Conservation (phyloP, 1,140 invertebrate species). For the Aphaenogaster ashmeadi region DNA sequence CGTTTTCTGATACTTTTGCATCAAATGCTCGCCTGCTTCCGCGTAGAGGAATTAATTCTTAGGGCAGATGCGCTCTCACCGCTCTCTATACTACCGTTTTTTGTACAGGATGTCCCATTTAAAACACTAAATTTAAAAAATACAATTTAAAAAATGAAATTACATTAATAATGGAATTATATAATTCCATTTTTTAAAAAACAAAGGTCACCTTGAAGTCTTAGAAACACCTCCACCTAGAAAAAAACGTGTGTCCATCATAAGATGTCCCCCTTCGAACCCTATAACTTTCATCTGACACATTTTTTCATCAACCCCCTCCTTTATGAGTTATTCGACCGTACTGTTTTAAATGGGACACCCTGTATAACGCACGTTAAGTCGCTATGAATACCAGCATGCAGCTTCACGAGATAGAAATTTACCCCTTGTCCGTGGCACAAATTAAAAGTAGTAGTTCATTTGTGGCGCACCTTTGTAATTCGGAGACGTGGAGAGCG, state of each 20-base stretch:
- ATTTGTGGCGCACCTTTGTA: neutral
- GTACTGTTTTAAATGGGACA: too few relatives aligned
- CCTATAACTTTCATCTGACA: too few relatives aligned
- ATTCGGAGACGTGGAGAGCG: neutral
- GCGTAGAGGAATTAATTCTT: slow-evolving; percentile 42
- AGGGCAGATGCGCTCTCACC: neutral
- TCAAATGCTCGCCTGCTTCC: neutral
- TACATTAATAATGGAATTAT: too few relatives aligned
- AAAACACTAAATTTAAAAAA: too few relatives aligned
- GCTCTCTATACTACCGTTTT: neutral
- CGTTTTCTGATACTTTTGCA: slow-evolving; percentile 47
- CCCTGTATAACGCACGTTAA: neutral
- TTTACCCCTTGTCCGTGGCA: neutral
- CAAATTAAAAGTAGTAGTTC: neutral
- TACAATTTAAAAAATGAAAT: too few relatives aligned
- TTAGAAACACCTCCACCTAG: too few relatives aligned
- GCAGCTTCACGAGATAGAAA: slow-evolving; percentile 6
- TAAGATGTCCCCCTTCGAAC: too few relatives aligned
- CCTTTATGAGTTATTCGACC: too few relatives aligned
- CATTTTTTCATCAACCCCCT: too few relatives aligned
- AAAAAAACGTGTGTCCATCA: too few relatives aligned
- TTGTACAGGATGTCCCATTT: neutral
- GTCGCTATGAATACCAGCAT: neutral
- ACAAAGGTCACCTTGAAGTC: too few relatives aligned
- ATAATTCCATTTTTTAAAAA: too few relatives aligned